phyloP scores from a whole-genome alignment of 2,888 invertebrate species.

The Slavum lentiscoides region DNA sequence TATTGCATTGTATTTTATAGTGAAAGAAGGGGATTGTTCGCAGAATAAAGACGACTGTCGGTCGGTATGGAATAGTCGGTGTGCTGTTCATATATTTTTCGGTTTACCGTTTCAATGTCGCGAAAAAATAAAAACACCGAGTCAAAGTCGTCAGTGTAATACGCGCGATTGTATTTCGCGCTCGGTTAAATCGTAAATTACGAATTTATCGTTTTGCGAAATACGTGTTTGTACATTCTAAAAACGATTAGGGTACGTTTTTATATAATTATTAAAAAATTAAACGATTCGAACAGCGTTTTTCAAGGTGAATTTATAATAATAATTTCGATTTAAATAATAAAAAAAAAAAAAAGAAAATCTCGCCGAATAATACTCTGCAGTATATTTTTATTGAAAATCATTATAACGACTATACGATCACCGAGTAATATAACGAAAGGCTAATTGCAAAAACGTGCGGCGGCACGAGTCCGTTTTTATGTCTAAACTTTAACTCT shows the following conservation, averaged over 20 bases:
- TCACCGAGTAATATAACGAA: too few relatives aligned
- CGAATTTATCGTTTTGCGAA: conserved; percentile 18
- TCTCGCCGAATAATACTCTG: neutral
- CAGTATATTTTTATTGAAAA: neutral
- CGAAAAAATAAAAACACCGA: neutral
- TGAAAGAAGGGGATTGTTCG: neutral
- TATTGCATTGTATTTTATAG: too few relatives aligned
- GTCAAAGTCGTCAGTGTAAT: neutral
- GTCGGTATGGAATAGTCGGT: neutral
- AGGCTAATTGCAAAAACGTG: too few relatives aligned
- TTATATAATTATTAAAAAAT: neutral
- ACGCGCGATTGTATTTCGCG: neutral
- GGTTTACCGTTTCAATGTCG: neutral
- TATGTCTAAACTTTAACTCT: too few relatives aligned
- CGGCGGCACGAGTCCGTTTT: too few relatives aligned
- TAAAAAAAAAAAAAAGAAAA: neutral
- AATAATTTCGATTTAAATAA: conserved; percentile 10
- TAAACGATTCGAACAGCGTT: neutral
- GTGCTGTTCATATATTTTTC: neutral
- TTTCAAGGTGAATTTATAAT: neutral
- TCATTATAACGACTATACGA: too few relatives aligned
- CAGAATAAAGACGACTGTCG: neutral
- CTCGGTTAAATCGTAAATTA: conserved; percentile 17
- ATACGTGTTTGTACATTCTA: neutral
- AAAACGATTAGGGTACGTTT: too few relatives aligned